Conservation (phyloP, 2,888 invertebrate species). For the Rhogogaster chlorosoma region DNA sequence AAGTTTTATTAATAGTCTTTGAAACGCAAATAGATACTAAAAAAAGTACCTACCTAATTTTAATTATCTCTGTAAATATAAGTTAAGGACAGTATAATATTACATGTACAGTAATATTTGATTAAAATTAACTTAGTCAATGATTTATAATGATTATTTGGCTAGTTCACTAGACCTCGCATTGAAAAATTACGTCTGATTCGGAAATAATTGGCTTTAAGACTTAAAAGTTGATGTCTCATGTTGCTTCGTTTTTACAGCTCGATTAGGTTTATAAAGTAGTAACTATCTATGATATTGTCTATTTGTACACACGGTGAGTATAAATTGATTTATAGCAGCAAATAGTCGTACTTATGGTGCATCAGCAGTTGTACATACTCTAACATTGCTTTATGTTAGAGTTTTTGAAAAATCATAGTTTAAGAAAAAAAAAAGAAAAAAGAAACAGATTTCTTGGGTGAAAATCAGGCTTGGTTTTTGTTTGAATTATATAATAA, state of each 20-base stretch:
- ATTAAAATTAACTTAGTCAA: constrained; percentile 8
- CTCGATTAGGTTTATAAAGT: constrained; percentile 13
- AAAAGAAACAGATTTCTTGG: constrained; percentile 3
- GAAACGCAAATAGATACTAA: not conserved
- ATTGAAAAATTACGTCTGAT: not conserved
- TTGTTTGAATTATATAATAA: not conserved
- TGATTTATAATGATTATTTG: constrained; percentile 1
- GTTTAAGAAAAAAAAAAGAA: not conserved
- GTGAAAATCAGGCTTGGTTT: not conserved
- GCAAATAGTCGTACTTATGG: constrained; percentile 1
- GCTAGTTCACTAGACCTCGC: not conserved
- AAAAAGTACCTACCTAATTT: constrained; percentile 19
- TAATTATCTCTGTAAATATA: not conserved
- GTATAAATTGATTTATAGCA: constrained; percentile 28
- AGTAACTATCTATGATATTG: constrained; percentile 10
- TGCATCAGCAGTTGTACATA: not conserved
- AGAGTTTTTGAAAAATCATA: not conserved
- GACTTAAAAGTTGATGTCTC: not conserved
- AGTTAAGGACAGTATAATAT: not conserved
- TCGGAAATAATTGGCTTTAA: not conserved
- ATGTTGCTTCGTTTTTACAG: not conserved
- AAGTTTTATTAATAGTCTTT: constrained; percentile 21
- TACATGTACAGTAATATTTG: not conserved
- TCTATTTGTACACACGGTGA: constrained; percentile 34
- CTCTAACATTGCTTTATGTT: not conserved